phyloP scores from a whole-genome alignment of 2,888 invertebrate genomes.

The Rhagonycha fulva region DNA sequence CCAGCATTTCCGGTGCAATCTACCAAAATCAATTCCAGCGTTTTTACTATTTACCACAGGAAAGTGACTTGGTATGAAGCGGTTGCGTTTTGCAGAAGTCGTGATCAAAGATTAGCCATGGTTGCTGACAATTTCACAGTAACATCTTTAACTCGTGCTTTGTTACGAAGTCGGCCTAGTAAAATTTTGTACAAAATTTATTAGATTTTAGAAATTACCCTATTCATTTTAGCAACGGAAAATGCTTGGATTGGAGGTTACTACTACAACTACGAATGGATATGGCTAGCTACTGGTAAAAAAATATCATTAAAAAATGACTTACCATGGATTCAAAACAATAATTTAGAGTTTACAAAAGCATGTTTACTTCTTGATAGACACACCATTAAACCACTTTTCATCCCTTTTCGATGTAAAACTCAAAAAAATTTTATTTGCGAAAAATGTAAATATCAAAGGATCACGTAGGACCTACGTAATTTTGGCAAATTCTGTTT shows the following conservation, averaged over 20 bases:
- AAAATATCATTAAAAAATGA: background rate
- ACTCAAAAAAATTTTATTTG: too few species aligned
- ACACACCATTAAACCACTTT: too few species aligned
- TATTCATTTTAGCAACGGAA: background rate
- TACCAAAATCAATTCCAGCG: background rate
- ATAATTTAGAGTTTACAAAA: too few species aligned
- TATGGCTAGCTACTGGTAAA: background rate
- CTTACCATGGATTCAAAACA: too few species aligned
- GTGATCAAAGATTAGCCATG: slow-evolving; percentile 4
- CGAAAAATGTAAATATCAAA: too few species aligned
- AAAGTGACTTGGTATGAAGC: background rate
- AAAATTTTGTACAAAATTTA: background rate
- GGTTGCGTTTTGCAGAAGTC: slow-evolving; percentile 1
- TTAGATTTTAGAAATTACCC: background rate
- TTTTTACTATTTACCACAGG: slow-evolving; percentile 12
- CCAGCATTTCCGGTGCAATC: background rate
- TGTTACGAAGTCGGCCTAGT: slow-evolving; percentile 5
- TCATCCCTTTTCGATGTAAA: too few species aligned
- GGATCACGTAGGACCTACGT: too few species aligned
- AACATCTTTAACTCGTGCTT: background rate
- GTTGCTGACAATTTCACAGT: background rate
- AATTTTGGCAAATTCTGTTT: too few species aligned
- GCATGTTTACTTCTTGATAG: too few species aligned
- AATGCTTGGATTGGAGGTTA: slow-evolving; percentile 8
- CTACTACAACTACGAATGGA: background rate